Conservation (phyloP, 2,113 vertebrate genomes). For the Camelus bactrianus region DNA sequence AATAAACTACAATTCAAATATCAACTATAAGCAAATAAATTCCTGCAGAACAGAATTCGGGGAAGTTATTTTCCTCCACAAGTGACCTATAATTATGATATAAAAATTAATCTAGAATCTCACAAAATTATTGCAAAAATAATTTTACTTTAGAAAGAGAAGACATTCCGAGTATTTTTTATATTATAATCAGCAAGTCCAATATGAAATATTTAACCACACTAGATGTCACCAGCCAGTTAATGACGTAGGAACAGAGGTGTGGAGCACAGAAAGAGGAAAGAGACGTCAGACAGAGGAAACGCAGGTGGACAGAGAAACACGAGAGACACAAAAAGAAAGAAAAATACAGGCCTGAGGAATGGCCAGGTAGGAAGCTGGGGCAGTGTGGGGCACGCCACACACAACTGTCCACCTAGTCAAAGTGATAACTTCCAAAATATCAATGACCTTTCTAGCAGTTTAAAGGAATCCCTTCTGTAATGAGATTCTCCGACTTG, state of each 20-base stretch:
- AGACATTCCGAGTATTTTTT: neutral
- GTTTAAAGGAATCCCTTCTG: neutral
- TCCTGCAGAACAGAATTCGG: constrained; percentile 19
- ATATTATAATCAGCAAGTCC: neutral
- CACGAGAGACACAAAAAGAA: neutral
- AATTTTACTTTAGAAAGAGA: constrained; percentile 52
- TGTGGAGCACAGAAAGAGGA: neutral
- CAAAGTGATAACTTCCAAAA: neutral
- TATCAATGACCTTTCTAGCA: neutral
- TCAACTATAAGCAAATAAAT: constrained; percentile 55
- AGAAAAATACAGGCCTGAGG: neutral
- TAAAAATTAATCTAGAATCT: constrained; percentile 56
- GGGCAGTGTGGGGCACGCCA: neutral
- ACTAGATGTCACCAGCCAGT: neutral
- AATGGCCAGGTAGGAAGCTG: neutral
- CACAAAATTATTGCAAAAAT: neutral
- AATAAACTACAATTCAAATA: constrained; percentile 58
- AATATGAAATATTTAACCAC: constrained; percentile 38
- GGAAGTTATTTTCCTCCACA: constrained; percentile 68
- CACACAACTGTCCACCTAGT: neutral
- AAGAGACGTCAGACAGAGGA: neutral
- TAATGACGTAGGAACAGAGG: neutral
- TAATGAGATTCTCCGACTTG: neutral
- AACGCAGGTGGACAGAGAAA: neutral
- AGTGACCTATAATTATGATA: constrained; percentile 27